Evolutionary conservation across 1,140 invertebrate genomes (phyloP), one percentile per base, ranked within the genome.

Genomic region (Heliconius hermathena): DNA sequence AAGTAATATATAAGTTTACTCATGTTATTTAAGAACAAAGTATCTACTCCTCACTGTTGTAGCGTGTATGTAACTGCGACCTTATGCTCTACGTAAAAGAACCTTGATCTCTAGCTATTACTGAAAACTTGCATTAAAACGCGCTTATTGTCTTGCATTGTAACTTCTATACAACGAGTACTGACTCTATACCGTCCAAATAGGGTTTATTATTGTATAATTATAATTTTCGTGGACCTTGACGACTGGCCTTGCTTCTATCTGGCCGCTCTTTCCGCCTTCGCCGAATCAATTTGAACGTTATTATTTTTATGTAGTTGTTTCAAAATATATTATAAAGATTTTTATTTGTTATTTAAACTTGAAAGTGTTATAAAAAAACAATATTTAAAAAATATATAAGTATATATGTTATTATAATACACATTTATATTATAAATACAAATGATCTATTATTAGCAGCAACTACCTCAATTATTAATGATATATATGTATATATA

Each of bases 191-290:
- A 8, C 2, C 76, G 22, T n/a, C 8, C 6, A 3, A 54, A 87
- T 91, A 93, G 80, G 88, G 91, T 83, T 83, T 79, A 88, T 81
- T 85, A 87, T 83, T 52, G 73, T 81, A 83, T 86, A 83, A 84
- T 85, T 82, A 84, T 76, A 74, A 81, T 80, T 87, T 91, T 88
- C 78, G 87, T 87, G 75, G 90, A 93, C 93, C 93, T 94, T 93
- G 93, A 87, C 78, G 87, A 79, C 66, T 93, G 90, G 92, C 93
- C 93, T 94, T 92, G 93, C 85, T 76, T 90, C 88, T 92, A 91
- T 92, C 92, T 90, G 88, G 88, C 90, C 91, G 91, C 88, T 93
- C 92, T 93, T 94, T 94, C 93, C 93, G 93, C 93, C 93, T 94
- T 93, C 90, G 90, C 87, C 89, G 89, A 93, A 92, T 94, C 91